These are phyloP conservation scores for Cololabis saira DNA, from an alignment of 2,113 vertebrate genomes.

Conservation along the genomic window DNA sequence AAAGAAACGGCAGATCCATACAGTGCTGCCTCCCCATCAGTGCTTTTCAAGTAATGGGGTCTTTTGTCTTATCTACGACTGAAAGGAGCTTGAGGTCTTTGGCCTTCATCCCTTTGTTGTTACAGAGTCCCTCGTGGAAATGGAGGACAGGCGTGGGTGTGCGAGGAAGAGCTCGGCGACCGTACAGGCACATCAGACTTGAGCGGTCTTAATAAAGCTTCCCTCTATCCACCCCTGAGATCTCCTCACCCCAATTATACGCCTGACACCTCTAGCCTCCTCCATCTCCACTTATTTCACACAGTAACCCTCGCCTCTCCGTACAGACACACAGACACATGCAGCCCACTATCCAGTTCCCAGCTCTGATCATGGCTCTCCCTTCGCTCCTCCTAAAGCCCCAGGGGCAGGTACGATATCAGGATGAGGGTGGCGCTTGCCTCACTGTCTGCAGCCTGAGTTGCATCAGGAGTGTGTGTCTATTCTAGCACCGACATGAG, in stretches of 20 bases:
- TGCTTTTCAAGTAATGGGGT: conserved; percentile 57
- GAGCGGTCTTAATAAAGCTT: conserved; percentile 78
- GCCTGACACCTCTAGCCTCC: conserved; percentile 71
- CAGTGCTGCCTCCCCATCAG: conserved; percentile 44
- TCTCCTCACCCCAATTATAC: conserved; percentile 83
- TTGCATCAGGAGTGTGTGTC: conserved; percentile 4
- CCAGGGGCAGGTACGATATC: conserved; percentile 36
- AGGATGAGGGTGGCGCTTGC: conserved; percentile 33
- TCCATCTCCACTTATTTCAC: conserved; percentile 53
- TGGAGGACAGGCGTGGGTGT: conserved; percentile 57
- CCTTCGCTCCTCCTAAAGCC: conserved; percentile 37
- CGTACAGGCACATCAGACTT: conserved; percentile 56
- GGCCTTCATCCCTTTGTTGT: conserved; percentile 72
- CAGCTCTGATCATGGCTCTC: conserved; percentile 47
- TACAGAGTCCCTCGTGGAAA: conserved; percentile 62
- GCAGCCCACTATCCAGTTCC: conserved; percentile 21
- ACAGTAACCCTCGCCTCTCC: not conserved
- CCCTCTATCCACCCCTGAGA: conserved; percentile 71
- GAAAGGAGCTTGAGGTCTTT: conserved; percentile 61
- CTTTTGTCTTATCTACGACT: conserved; percentile 66
- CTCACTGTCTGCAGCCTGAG: conserved; percentile 31
- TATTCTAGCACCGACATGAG: conserved; percentile 12
- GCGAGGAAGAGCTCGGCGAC: conserved; percentile 49
- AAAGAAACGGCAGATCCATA: conserved; percentile 23
- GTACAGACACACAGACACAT: not conserved